phyloP scores from a whole-genome alignment of 2,888 invertebrate genomes.

The Aethes cnicana region DNA sequence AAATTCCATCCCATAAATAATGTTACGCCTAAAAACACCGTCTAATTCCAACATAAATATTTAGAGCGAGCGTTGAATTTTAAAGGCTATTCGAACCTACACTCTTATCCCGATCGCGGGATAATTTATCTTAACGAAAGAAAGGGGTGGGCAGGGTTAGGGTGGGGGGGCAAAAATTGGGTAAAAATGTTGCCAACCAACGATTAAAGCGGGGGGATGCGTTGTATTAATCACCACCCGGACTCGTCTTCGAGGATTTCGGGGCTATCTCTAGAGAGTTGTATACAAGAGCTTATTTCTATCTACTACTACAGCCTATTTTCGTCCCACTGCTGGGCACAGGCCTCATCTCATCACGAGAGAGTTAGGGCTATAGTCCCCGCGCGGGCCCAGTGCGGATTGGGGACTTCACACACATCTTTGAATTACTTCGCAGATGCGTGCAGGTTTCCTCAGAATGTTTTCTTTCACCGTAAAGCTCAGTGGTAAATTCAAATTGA shows the following conservation, averaged over 20 bases:
- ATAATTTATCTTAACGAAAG: constrained; percentile 83
- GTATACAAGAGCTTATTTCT: no score
- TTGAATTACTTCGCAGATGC: no score
- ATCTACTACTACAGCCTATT: no score
- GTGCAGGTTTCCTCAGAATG: no score
- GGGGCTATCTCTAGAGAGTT: constrained; percentile 56
- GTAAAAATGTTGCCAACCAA: constrained; percentile 82
- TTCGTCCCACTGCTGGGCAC: no score
- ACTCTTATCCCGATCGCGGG: constrained; percentile 81
- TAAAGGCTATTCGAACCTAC: constrained; percentile 82
- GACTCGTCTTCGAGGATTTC: constrained; percentile 75
- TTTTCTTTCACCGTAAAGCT: no score
- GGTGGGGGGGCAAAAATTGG: constrained; percentile 73
- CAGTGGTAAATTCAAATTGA: no score
- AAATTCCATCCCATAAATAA: constrained; percentile 6
- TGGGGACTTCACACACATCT: no score
- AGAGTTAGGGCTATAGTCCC: no score
- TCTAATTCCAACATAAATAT: constrained; percentile 70
- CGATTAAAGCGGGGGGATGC: constrained; percentile 82
- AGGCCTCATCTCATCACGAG: no score
- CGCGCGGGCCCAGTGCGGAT: no score
- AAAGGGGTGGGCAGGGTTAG: constrained; percentile 72
- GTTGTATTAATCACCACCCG: constrained; percentile 82
- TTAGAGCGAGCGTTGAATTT: constrained; percentile 76
- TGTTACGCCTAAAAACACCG: constrained; percentile 3